Conservation (phyloP, 1,140 invertebrate genomes). For the Berghia stephanieae region DNA sequence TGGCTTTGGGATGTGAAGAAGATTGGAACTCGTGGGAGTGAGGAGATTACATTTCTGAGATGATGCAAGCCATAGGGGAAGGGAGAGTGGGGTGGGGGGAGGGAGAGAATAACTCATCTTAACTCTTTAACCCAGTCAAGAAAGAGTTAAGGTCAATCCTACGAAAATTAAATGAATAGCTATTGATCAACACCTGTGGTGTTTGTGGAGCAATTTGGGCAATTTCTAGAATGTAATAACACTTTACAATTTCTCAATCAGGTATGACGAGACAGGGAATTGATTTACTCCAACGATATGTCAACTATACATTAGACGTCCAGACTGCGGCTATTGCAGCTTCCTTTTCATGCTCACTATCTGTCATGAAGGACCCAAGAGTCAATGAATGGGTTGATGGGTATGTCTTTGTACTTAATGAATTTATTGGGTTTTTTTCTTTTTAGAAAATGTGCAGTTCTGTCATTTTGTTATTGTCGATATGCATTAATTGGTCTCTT, state of each 20-base stretch:
- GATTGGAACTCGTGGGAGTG: too few species aligned
- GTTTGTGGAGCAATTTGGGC: too few species aligned
- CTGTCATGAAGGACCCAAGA: slow-evolving; percentile 73
- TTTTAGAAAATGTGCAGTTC: neutral
- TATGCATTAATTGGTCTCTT: neutral
- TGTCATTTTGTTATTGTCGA: neutral
- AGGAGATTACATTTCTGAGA: too few species aligned
- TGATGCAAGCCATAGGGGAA: too few species aligned
- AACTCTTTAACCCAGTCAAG: too few species aligned
- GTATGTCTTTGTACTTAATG: slow-evolving; percentile 32
- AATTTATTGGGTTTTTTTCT: neutral
- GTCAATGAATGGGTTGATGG: slow-evolving; percentile 53
- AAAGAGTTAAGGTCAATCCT: too few species aligned
- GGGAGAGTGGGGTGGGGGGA: too few species aligned
- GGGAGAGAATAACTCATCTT: too few species aligned
- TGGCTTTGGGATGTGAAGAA: too few species aligned
- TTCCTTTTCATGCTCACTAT: slow-evolving; percentile 75
- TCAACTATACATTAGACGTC: slow-evolving; percentile 90
- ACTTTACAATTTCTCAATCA: slow-evolving; percentile 25
- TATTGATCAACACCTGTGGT: too few species aligned
- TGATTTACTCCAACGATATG: slow-evolving; percentile 84
- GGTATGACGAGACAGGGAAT: slow-evolving; percentile 68
- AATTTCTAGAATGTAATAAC: neutral
- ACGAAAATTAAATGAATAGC: too few species aligned
- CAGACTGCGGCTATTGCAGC: slow-evolving; percentile 88